phyloP scores from a whole-genome alignment of 2,113 vertebrate species.

The Rattus rattus region DNA sequence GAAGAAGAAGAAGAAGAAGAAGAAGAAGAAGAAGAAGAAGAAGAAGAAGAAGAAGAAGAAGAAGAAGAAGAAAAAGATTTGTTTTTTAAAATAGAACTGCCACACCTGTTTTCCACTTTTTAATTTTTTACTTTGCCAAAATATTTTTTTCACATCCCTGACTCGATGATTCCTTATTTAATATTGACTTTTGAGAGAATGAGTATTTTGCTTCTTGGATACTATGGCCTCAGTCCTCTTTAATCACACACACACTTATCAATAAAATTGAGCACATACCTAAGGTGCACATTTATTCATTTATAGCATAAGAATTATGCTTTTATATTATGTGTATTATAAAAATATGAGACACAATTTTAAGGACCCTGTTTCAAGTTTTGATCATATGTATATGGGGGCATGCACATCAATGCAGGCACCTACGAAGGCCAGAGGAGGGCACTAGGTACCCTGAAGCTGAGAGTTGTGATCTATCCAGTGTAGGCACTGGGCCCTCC shows the following conservation, averaged over 20 bases:
- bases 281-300: background rate
- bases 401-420: background rate
- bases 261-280: slow-evolving; percentile 16
- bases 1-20: too few relatives aligned
- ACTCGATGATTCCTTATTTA: background rate
- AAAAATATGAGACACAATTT: background rate
- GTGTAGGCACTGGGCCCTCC: background rate
- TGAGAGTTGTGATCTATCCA: background rate
- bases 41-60: too few relatives aligned
- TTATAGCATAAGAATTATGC: background rate
- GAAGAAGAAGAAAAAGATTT: background rate
- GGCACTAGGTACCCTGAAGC: background rate
- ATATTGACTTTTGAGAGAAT: background rate
- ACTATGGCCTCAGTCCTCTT: background rate
- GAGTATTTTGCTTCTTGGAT: background rate
- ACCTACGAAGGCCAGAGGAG: background rate
- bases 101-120: slow-evolving; percentile 49
- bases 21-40: too few relatives aligned
- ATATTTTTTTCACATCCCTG: background rate
- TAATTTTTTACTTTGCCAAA: slow-evolving; percentile 51
- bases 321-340: background rate
- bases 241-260: background rate
- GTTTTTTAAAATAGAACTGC: slow-evolving; percentile 5
- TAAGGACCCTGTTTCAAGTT: background rate
- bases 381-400: background rate